Conservation (phyloP, 2,888 invertebrate species). For the Chrysolina americana region DNA sequence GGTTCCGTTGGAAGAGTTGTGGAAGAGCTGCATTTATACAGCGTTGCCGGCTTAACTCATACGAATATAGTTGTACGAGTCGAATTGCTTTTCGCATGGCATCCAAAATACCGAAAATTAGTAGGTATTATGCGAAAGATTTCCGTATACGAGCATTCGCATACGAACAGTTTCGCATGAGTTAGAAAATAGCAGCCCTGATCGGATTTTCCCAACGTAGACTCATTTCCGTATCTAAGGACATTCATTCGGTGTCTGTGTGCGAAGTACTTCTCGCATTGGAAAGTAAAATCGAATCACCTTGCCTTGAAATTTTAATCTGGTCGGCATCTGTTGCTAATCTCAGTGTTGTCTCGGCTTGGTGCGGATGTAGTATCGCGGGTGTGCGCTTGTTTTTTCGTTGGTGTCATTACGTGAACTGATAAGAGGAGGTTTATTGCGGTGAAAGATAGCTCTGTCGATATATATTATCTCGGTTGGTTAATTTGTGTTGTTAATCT, state of each 20-base stretch:
- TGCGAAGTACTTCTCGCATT: background rate
- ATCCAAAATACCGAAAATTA: no score
- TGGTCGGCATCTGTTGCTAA: slow-evolving; percentile 13
- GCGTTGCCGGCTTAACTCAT: no score
- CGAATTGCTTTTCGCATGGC: no score
- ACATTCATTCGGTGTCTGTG: background rate
- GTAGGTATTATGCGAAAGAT: no score
- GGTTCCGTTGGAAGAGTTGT: no score
- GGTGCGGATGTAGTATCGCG: background rate
- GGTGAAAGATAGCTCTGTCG: background rate
- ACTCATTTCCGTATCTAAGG: background rate
- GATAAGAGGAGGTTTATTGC: slow-evolving; percentile 4
- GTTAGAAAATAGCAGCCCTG: no score
- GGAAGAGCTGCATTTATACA: no score
- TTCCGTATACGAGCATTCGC: no score
- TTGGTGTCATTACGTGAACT: background rate
- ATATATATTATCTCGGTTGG: background rate
- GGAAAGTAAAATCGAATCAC: slow-evolving; percentile 31
- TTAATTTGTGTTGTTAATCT: background rate
- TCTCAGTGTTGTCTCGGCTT: slow-evolving; percentile 16
- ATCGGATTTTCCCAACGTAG: background rate
- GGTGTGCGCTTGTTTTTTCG: slow-evolving; percentile 18
- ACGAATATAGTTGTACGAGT: no score
- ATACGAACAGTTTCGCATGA: no score
- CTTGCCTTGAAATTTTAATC: slow-evolving; percentile 27